A percentile compares a stretch with the other conserved stretches of the same genome.
Evolutionary conservation across 1,140 invertebrate species (phyloP).

Genomic region (Bombus ignitus): DNA sequence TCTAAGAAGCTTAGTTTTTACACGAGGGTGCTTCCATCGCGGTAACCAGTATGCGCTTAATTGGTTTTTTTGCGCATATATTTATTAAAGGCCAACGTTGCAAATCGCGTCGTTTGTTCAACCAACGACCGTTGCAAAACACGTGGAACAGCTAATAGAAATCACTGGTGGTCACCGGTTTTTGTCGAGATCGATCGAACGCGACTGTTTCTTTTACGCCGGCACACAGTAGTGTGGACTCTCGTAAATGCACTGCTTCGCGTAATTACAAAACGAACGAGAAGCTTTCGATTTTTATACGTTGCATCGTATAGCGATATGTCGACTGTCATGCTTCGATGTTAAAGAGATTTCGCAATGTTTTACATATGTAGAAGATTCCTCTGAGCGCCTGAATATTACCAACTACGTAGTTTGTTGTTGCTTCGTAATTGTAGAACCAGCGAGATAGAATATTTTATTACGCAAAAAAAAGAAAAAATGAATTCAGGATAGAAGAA

Average conservation of each 20-base stretch:
- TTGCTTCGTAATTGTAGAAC: too few species aligned
- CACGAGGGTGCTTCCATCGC: constrained; percentile 54
- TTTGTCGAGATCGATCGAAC: background rate
- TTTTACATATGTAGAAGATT: too few species aligned
- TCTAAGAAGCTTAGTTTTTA: constrained; percentile 69
- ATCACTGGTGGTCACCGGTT: background rate
- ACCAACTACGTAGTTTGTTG: too few species aligned
- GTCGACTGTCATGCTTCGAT: too few species aligned
- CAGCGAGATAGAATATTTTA: too few species aligned
- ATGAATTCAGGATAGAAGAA: too few species aligned
- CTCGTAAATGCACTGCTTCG: background rate
- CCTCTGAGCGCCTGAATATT: too few species aligned
- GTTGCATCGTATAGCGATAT: too few species aligned
- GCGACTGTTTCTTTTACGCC: background rate
- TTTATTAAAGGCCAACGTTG: constrained; percentile 12
- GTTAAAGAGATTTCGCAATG: too few species aligned
- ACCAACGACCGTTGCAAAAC: background rate
- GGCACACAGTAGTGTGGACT: too few species aligned
- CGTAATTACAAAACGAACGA: background rate
- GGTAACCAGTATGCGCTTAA: constrained; percentile 26
- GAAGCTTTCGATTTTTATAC: background rate
- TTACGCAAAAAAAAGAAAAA: too few species aligned
- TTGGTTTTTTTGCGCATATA: constrained; percentile 17
- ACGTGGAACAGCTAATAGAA: background rate
- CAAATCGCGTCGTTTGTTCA: background rate